Evolutionary conservation across 2,113 vertebrate species (phyloP).

Genomic region (Seriola rivoliana): DNA sequence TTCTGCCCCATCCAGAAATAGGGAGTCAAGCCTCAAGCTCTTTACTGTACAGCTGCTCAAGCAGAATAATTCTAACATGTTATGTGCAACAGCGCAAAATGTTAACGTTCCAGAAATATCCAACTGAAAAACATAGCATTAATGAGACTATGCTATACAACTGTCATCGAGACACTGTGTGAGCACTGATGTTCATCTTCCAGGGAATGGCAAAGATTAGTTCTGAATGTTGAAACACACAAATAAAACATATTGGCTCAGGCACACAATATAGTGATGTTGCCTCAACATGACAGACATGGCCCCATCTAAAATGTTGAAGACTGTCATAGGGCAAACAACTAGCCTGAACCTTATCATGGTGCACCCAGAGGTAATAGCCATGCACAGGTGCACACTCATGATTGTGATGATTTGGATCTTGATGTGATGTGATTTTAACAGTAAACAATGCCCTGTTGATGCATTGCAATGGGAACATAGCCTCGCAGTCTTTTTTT

Average conservation of each 20-base stretch:
- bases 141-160: conserved; percentile 46
- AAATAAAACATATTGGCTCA: conserved; percentile 10
- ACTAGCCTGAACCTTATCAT: not conserved
- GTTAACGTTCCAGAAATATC: conserved; percentile 81
- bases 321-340: conserved; percentile 40
- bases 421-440: conserved; percentile 47
- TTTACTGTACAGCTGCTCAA: conserved; percentile 81
- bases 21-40: conserved; percentile 79
- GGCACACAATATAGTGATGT: conserved; percentile 24
- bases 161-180: conserved; percentile 26
- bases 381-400: conserved; percentile 27
- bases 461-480: conserved; percentile 9
- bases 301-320: conserved; percentile 18
- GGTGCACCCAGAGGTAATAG: conserved; percentile 22
- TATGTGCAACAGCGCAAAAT: conserved; percentile 81
- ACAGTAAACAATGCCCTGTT: conserved; percentile 14
- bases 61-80: conserved; percentile 83
- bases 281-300: conserved; percentile 37
- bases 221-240: conserved; percentile 15
- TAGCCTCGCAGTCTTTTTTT: conserved; percentile 16
- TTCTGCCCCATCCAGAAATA: conserved; percentile 79
- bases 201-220: not conserved
- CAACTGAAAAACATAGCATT: conserved; percentile 59
- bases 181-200: conserved; percentile 11
- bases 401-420: conserved; percentile 25